These are phyloP conservation scores for Sorex fumeus DNA, from an alignment of 2,113 vertebrate species.

Conservation along the genomic window DNA sequence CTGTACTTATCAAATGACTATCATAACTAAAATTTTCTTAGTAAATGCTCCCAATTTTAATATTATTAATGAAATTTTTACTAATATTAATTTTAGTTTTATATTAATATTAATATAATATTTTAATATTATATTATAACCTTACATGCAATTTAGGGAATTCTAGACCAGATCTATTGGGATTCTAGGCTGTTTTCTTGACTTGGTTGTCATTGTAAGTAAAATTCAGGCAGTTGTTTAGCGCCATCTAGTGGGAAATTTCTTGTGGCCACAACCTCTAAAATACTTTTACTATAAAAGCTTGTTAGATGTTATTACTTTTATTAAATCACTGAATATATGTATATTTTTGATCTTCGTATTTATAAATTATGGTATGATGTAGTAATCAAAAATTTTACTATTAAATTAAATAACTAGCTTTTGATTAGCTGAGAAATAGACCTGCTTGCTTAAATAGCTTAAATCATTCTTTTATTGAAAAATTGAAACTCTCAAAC, in stretches of 20 bases:
- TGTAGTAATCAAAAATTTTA: background rate
- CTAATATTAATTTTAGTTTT: no score
- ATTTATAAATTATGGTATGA: slow-evolving; percentile 44
- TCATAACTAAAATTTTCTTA: background rate
- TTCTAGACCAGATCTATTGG: background rate
- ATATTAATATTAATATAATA: no score
- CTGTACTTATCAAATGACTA: background rate
- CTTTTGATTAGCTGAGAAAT: slow-evolving; percentile 49
- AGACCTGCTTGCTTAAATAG: slow-evolving; percentile 42
- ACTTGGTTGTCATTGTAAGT: background rate
- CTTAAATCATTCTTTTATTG: slow-evolving; percentile 50
- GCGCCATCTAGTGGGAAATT: slow-evolving; percentile 80
- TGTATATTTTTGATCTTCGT: slow-evolving; percentile 29
- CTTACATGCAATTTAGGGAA: background rate
- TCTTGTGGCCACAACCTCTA: background rate
- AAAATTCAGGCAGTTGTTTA: slow-evolving; percentile 59
- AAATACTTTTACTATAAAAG: slow-evolving; percentile 11
- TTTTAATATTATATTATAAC: background rate
- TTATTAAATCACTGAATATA: background rate
- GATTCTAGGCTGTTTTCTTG: slow-evolving; percentile 30
- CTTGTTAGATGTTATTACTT: slow-evolving; percentile 6
- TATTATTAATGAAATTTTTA: no score
- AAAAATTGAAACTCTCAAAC: slow-evolving; percentile 46
- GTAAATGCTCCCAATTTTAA: background rate
- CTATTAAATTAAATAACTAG: slow-evolving; percentile 11